Evolutionary conservation across 2,888 invertebrate genomes (phyloP), one percentile per base, ranked within the genome.

Genomic region (Rotaria sp.): DNA sequence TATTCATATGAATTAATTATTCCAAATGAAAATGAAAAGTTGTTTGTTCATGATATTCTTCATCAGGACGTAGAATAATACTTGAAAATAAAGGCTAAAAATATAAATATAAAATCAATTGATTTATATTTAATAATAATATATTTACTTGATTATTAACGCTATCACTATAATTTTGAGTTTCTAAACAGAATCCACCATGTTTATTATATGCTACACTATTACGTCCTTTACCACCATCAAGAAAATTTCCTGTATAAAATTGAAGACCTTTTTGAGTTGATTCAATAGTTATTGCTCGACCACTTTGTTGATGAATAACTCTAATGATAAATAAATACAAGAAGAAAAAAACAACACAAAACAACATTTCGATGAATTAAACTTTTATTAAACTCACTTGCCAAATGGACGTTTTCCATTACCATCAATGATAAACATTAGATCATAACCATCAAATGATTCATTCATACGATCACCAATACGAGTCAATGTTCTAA

Each of bases 81-180:
- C 75, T 75, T 21, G 75, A 41, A 75, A 75, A 75, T 10, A 21
- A 1, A 41, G 75, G 75, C 75, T 75, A 41, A 41, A 75, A 11
- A 26, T 5, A 41, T 13, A 75, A 10, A 48, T 48, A 48, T 48
- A 48, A 7, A 15, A 15, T 13, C 1, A 1, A 48, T 48, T 48
- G 7, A 48, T 48, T 10, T 11, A 11, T 48, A 15, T 15, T 15
- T 48, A 48, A 15, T 11, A 48, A 45, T 8, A 48, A 4, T 13
- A 24, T 24, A 75, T 75, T 75, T 41, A 75, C 75, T 41, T 75
- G 75, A 75, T 75, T 41, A 38, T 41, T 75, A 26, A 75, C 38
- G 21, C 75, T 41, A 35, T 86, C 86, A 35, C 74, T 84, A 84
- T 85, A 86, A 84, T 86, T 86, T 30, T 84, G 85, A 24, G 85